Evolutionary conservation across 1,140 invertebrate genomes (phyloP).

Genomic region (Saxidomus purpurata): DNA sequence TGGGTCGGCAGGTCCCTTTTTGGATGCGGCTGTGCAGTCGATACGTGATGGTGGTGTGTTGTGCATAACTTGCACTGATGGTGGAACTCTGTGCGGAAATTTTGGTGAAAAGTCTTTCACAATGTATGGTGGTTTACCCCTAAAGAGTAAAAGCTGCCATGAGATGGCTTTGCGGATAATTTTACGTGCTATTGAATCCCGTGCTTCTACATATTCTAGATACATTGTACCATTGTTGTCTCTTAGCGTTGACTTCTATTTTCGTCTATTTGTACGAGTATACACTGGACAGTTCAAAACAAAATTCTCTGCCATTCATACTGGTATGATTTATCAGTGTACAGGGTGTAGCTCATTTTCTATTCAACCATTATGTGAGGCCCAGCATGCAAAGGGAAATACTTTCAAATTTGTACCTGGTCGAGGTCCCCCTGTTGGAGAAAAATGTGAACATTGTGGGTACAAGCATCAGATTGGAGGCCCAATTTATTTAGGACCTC

Average conservation of each 20-base stretch:
- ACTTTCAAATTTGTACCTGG: slow-evolving; percentile 90
- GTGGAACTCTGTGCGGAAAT: slow-evolving; percentile 98
- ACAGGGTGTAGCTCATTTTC: slow-evolving; percentile 93
- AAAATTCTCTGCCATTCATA: slow-evolving; percentile 92
- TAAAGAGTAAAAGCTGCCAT: slow-evolving; percentile 96
- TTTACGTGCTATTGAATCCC: slow-evolving; percentile 95
- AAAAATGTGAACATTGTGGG: slow-evolving; percentile 92
- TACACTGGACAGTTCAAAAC: slow-evolving; percentile 93
- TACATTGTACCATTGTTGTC: slow-evolving; percentile 97
- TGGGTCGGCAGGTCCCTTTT: slow-evolving; percentile 96
- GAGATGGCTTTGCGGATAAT: slow-evolving; percentile 98
- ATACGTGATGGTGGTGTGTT: slow-evolving; percentile 88
- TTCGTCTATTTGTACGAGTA: slow-evolving; percentile 97
- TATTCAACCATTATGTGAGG: slow-evolving; percentile 92
- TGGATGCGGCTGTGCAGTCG: slow-evolving; percentile 95
- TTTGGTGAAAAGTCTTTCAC: slow-evolving; percentile 96
- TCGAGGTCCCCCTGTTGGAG: slow-evolving; percentile 89
- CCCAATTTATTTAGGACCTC: slow-evolving; percentile 96
- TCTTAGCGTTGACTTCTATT: slow-evolving; percentile 98
- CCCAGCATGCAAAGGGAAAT: slow-evolving; percentile 84
- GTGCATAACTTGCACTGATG: slow-evolving; percentile 99
- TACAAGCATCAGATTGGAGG: slow-evolving; percentile 94
- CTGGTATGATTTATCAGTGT: slow-evolving; percentile 95
- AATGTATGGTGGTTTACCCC: slow-evolving; percentile 97
- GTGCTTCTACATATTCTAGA: slow-evolving; percentile 96